phyloP scores from a whole-genome alignment of 2,797 vertebrate species.

The Urosaurus nigricauda region DNA sequence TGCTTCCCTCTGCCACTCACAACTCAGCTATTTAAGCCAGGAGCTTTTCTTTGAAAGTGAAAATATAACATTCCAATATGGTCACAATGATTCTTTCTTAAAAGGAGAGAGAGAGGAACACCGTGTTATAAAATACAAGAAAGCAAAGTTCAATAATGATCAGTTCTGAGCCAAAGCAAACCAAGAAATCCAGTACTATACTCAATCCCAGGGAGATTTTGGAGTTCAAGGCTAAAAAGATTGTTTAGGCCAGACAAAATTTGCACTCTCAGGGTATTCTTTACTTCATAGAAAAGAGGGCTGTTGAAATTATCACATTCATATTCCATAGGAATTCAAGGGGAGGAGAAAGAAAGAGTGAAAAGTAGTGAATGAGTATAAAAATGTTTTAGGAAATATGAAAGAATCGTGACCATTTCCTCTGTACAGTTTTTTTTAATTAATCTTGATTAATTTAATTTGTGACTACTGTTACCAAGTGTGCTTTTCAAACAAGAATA shows the following conservation, averaged over 20 bases:
- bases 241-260: constrained; percentile 48
- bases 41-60: constrained; percentile 53
- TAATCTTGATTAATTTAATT: not conserved
- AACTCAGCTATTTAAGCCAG: constrained; percentile 59
- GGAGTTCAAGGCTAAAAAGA: constrained; percentile 52
- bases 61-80: constrained; percentile 49
- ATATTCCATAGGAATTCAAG: constrained; percentile 43
- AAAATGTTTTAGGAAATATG: constrained; percentile 3
- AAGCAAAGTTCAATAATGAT: constrained; percentile 54
- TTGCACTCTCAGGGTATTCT: constrained; percentile 46
- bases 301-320: constrained; percentile 61
- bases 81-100: constrained; percentile 34
- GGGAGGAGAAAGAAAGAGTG: constrained; percentile 11
- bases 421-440: not conserved
- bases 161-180: constrained; percentile 65
- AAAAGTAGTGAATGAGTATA: not conserved
- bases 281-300: constrained; percentile 44
- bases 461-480: not conserved
- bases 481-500: not conserved
- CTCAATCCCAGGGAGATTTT: constrained; percentile 54
- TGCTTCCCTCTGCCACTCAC: constrained; percentile 31
- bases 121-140: constrained; percentile 51
- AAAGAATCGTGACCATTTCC: not conserved
- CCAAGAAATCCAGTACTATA: constrained; percentile 14
- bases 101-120: not conserved